Evolutionary conservation across 2,888 invertebrate genomes (phyloP).

Genomic region (Biston betularia): DNA sequence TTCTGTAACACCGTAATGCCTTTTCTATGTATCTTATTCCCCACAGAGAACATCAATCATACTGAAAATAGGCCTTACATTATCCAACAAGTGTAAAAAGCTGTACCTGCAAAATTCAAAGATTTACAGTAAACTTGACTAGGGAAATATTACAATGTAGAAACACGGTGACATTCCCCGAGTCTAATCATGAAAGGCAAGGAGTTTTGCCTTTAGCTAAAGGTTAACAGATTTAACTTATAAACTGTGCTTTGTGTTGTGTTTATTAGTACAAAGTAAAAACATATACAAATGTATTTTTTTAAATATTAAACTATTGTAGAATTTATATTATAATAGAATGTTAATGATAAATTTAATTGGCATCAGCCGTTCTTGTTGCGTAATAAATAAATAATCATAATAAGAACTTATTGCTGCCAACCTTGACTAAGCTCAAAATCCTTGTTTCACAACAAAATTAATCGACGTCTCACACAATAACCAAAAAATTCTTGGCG

Average conservation of each 20-base stretch:
- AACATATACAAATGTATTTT: too few species aligned
- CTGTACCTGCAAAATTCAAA: conserved; percentile 23
- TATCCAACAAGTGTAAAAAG: conserved; percentile 20
- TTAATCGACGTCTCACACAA: conserved; percentile 56
- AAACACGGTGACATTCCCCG: too few species aligned
- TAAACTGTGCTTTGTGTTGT: neutral
- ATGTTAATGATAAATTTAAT: too few species aligned
- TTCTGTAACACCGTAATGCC: conserved; percentile 18
- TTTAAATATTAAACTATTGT: too few species aligned
- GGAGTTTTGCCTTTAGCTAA: conserved; percentile 4
- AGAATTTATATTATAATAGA: too few species aligned
- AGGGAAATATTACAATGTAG: conserved; percentile 9
- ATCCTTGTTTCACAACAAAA: conserved; percentile 45
- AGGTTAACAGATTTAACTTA: neutral
- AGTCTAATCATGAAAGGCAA: conserved; percentile 10
- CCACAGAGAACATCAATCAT: conserved; percentile 30
- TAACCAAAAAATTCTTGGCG: conserved; percentile 50
- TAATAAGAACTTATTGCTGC: neutral
- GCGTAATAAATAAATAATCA: neutral
- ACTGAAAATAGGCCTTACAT: conserved; percentile 23
- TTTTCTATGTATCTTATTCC: conserved; percentile 24
- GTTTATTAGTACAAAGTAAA: neutral
- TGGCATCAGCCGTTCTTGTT: too few species aligned
- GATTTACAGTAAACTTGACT: conserved; percentile 22
- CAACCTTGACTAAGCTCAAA: conserved; percentile 14